These are phyloP conservation scores for Drosophila atroscutellata DNA, from an alignment of 2,888 invertebrate genomes.

Conservation along the genomic window DNA sequence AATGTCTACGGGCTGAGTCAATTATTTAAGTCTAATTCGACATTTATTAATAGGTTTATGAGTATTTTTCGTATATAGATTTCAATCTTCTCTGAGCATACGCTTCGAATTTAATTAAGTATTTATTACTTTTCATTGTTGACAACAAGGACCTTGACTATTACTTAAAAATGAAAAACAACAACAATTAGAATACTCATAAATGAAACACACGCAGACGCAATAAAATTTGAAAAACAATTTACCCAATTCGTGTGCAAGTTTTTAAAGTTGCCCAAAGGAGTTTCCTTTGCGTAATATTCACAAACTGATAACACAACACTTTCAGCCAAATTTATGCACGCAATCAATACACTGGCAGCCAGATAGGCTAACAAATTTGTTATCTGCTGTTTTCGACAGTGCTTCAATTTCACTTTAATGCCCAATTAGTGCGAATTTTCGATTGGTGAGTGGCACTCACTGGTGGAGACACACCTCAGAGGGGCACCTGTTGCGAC, in stretches of 20 bases:
- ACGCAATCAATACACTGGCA: neutral
- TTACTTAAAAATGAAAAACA: neutral
- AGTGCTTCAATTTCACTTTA: slow-evolving; percentile 49
- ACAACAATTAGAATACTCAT: slow-evolving; percentile 31
- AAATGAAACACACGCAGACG: slow-evolving; percentile 11
- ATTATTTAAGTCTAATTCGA: neutral
- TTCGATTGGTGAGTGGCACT: slow-evolving; percentile 7
- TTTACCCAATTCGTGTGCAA: slow-evolving; percentile 23
- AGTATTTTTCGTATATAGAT: neutral
- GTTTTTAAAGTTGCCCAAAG: neutral
- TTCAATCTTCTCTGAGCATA: neutral
- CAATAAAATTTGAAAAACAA: neutral
- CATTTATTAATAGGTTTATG: neutral
- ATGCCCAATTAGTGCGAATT: slow-evolving; percentile 23
- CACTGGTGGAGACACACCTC: slow-evolving; percentile 9
- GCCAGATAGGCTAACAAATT: neutral
- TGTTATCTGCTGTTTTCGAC: slow-evolving; percentile 1
- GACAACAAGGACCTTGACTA: slow-evolving; percentile 9
- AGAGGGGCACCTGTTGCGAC: slow-evolving; percentile 57
- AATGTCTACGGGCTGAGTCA: neutral
- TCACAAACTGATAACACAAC: slow-evolving; percentile 1
- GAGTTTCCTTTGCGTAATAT: neutral
- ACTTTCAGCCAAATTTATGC: neutral
- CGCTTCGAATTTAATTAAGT: neutral
- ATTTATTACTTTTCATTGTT: neutral